Evolutionary conservation across 2,797 vertebrate species (phyloP), one percentile per base, ranked within the genome.

Genomic region (Chrysocyon brachyurus): DNA sequence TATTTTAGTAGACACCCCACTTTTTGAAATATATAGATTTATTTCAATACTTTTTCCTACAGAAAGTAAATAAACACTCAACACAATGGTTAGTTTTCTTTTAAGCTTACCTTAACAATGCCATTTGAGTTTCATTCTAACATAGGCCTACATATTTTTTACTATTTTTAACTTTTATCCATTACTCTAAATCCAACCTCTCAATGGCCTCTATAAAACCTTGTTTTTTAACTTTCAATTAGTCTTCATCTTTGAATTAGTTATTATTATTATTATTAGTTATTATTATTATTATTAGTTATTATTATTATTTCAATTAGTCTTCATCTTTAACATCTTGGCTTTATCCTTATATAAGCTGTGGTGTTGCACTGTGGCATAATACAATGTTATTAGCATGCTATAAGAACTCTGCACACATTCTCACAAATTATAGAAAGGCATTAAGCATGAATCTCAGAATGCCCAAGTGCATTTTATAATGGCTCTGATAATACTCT

Each of bases 391-490:
- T 61, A 95, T 97, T 83, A 91, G 79, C 0, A 61, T 93, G 56
- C 97, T 24, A 24, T 17, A 70, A 96, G 79, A 81, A 56, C 2
- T 0, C 40, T 79, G 86, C 77, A 75, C 63, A 12, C 54, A n/a
- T 94, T 96, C 87, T 97, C 63, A 90, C 81, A 84, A 90, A 97
- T 84, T 83, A 31, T 26, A 87, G 1, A 0, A 59, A 87, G 64
- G 82, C 1, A 0, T 40, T 31, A 10, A 95, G 54, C 61, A 8
- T 17, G 96, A 88, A 88, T 97, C 91, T 96, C 79, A 94, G 94
- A 88, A 61, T 86, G 81, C 96, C 91, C 97, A 94, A 12, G 93
- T 83, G 93, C 56, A 36, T 64, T 94, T 93, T 68, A 78, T 86
- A 92, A 73, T 85, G 94, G 82, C 33, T 91, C 93, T 33, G 3